Evolutionary conservation across 2,888 invertebrate genomes (phyloP), one percentile per base, ranked within the genome.

Genomic region (Rotaria magnacalcarata): DNA sequence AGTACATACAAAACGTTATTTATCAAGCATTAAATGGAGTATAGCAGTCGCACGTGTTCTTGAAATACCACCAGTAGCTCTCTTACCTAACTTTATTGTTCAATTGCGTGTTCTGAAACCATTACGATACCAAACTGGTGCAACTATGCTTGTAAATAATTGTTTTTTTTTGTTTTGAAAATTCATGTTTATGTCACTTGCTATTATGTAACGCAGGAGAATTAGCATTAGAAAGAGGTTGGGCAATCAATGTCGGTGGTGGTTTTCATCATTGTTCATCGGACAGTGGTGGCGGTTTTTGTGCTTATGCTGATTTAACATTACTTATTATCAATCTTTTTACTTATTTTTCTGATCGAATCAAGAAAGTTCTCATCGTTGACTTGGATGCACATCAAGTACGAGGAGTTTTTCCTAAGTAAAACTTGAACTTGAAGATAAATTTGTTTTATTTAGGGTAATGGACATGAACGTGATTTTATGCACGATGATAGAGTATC

Each of bases 321-420:
- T 92, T 96, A 88, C 92, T 95, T 19, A 93, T 96, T 84, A 92
- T 93, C 87, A 94, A 94, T 89, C 91, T 95, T 21, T 92, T 95
- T 88, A 91, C 92, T 43, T 88, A 89, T 84, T 90, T 92, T n/a
- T 60, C 86, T 4, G 90, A 90, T 84, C 89, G 88, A 7, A 93
- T 94, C 54, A 88, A 89, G 47, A 90, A 89, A 58, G 92, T 91
- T 84, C 94, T 96, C 95, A 95, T 96, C 89, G 93, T 96, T 14
- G 96, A 96, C 91, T 92, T 96, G 89, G 96, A 96, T 92, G 96
- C 96, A 6, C 96, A 96, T 92, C 96, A 96, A 93, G 94, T 94
- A 87, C 85, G 80, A 41, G 10, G 8, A 14, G 11, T 47, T 47
- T 47, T 47, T 47, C 47, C 0, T 10, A 47, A 47, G 11, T 7